Evolutionary conservation across 2,113 vertebrate species (phyloP).

Genomic region (Phylloscopus whistleri): DNA sequence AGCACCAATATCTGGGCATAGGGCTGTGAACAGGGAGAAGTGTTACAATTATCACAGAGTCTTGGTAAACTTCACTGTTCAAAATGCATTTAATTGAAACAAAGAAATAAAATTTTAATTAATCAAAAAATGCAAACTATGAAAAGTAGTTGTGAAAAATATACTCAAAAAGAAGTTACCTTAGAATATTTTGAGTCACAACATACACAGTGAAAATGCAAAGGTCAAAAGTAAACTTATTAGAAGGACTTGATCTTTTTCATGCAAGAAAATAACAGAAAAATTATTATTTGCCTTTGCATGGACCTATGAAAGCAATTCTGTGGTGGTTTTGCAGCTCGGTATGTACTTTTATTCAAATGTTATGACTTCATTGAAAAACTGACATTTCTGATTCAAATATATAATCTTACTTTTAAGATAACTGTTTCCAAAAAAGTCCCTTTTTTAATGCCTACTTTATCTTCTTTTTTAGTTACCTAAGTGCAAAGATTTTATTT

Average conservation of each 20-base stretch:
- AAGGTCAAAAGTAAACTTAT: background rate
- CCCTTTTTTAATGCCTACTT: background rate
- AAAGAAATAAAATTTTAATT: background rate
- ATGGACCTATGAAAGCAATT: background rate
- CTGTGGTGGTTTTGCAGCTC: background rate
- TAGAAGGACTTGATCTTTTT: accelerated
- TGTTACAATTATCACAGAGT: background rate
- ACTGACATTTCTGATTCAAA: background rate
- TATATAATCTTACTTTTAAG: background rate
- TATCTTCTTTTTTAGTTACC: background rate
- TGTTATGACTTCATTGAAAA: background rate
- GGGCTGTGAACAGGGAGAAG: background rate
- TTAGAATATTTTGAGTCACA: background rate
- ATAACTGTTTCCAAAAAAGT: background rate
- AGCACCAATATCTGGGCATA: background rate
- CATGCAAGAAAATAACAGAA: background rate
- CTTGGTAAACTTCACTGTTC: background rate
- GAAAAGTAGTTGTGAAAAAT: background rate
- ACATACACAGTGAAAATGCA: background rate
- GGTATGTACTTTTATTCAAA: background rate
- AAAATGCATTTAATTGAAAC: background rate
- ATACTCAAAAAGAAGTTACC: background rate
- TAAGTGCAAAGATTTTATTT: background rate
- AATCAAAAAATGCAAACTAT: background rate
- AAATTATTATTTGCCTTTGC: background rate